Percentiles rank a stretch among this genome's conserved stretches.
phyloP scores from a whole-genome alignment of 2,113 vertebrate genomes.

The Condylura cristata region DNA sequence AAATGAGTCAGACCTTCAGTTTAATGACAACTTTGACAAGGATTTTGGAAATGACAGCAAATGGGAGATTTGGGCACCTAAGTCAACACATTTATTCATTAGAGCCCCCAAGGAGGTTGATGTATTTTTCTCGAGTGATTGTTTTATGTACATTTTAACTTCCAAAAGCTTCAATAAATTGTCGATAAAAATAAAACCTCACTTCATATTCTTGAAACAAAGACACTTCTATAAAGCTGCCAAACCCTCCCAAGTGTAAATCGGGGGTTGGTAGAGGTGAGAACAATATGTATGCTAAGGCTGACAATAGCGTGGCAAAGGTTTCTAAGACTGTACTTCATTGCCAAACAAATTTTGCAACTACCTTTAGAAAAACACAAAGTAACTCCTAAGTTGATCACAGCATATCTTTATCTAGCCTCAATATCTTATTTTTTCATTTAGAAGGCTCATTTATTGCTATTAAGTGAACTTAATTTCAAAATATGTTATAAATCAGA shows the following conservation, averaged over 20 bases:
- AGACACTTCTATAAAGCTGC: neutral
- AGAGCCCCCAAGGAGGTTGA: too few species aligned
- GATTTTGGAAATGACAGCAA: constrained; percentile 10
- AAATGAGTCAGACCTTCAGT: constrained; percentile 41
- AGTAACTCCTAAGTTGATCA: neutral
- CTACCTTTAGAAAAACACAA: constrained; percentile 32
- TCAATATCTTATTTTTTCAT: constrained; percentile 9
- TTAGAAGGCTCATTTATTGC: neutral
- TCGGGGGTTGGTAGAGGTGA: neutral
- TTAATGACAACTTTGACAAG: constrained; percentile 24
- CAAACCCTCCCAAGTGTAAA: neutral
- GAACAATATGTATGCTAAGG: neutral
- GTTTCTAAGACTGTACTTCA: neutral
- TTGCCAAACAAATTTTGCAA: neutral
- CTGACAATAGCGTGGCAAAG: neutral
- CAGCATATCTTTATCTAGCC: neutral
- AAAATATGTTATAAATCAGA: constrained; percentile 11
- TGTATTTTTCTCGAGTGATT: constrained; percentile 17
- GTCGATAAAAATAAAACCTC: neutral
- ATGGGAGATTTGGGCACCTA: neutral
- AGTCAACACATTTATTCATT: neutral
- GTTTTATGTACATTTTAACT: constrained; percentile 42
- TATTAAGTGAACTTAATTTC: constrained; percentile 18
- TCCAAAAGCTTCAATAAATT: constrained; percentile 29
- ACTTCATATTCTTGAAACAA: constrained; percentile 21